Evolutionary conservation across 2,888 invertebrate species (phyloP), one percentile per base, ranked within the genome.

Genomic region (Pycnomerus fuliginosus): DNA sequence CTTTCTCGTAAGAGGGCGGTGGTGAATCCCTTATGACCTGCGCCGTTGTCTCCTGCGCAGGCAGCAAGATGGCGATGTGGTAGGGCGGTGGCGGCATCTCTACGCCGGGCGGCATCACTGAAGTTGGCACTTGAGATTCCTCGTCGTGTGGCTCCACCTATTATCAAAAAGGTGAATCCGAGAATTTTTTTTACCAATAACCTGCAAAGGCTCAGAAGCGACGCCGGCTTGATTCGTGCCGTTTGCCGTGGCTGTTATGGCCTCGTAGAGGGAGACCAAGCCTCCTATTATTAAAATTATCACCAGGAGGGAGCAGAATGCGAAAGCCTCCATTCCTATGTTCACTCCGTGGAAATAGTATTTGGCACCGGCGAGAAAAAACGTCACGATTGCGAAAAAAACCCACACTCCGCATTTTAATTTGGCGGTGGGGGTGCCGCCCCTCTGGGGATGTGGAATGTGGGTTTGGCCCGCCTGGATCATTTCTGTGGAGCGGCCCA

Each of bases 1-100:
- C 83, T 65, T 84, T 85, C 58, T 83, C 83, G 68, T 88, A 88
- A 50, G 87, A 83, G 44, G 87, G 87, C 44, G 86, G 87, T 49
- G 84, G 80, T 33, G 79, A 79, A 69, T 80, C 82, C 50, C 77
- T 73, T 27, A 67, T 61, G 11, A 64, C 56, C 22, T 62, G 60
- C 15, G 65, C 63, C 16, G 71, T 65, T 35, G 80, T 52, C 25
- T 53, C 54, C 22, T 58, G 58, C 39, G 87, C 85, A 64, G 87
- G 79, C 55, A 87, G 74, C 61, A 67, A 59, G 22, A 89, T 85
- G 24, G 89, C 88, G 73, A 88, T 85, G 74, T 88, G 87, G 76
- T 89, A 89, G 5, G 89, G 88, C n/a, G 89, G 89, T 12, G 88
- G 84, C 3, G 79, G 81, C 29, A 81, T 77, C 57, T 67, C 67